Conservation (phyloP, 1,140 invertebrate species). For the Polyergus mexicanus region DNA sequence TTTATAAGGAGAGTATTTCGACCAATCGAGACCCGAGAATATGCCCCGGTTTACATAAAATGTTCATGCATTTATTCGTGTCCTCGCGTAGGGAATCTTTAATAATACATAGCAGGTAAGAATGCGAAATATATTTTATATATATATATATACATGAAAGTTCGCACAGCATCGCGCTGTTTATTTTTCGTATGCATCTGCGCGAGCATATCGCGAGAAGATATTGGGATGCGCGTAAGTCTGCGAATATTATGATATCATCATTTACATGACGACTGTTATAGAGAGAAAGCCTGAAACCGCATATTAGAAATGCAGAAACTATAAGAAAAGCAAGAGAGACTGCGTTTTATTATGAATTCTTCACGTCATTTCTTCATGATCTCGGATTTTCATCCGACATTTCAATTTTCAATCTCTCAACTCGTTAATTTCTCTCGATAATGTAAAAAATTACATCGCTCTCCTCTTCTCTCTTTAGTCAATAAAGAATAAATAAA, state of each 20-base stretch:
- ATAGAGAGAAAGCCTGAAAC: not conserved
- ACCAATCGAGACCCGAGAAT: constrained; percentile 55
- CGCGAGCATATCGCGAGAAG: constrained; percentile 16
- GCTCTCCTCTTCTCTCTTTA: not conserved
- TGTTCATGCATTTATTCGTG: constrained; percentile 70
- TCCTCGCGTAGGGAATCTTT: constrained; percentile 59
- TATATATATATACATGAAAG: constrained; percentile 4
- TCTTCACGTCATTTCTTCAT: not conserved
- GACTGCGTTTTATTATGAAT: not conserved
- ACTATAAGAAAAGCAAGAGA: not conserved
- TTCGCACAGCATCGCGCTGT: not conserved
- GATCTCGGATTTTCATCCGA: not conserved
- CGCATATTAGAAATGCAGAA: constrained; percentile 23
- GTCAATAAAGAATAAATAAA: not conserved
- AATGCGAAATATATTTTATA: constrained; percentile 4
- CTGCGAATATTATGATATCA: constrained; percentile 30
- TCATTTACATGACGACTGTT: constrained; percentile 17
- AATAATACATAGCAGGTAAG: constrained; percentile 67
- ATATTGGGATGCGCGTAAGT: constrained; percentile 51
- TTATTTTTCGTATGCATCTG: constrained; percentile 51
- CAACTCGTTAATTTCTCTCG: not conserved
- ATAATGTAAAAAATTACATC: not conserved
- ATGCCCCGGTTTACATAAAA: constrained; percentile 57
- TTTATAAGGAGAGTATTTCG: constrained; percentile 46
- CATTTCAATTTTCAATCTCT: not conserved